Evolutionary conservation across 2,888 invertebrate species (phyloP).

Genomic region (Epistrophella euchroma): DNA sequence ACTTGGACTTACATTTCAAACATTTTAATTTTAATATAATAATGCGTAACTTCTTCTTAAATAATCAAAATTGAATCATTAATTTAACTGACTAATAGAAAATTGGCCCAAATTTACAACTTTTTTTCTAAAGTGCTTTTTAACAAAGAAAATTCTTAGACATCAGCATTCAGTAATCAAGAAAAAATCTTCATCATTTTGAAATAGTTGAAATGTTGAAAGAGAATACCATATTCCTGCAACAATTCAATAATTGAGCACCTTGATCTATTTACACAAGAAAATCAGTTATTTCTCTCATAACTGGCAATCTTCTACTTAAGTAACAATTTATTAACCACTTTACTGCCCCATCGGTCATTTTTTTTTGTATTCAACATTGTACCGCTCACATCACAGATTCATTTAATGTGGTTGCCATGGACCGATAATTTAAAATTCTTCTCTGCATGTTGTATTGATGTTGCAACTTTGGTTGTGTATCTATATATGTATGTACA

Average conservation of each 20-base stretch:
- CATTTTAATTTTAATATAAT: no score
- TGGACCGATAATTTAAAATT: conserved; percentile 22
- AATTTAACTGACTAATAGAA: no score
- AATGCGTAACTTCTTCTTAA: no score
- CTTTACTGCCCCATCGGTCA: conserved; percentile 61
- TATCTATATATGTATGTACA: background rate
- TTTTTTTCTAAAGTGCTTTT: background rate
- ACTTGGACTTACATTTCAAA: no score
- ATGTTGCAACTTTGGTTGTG: conserved; percentile 8
- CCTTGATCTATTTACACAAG: conserved; percentile 50
- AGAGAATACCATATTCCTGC: background rate
- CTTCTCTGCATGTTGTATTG: conserved; percentile 1
- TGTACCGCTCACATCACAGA: conserved; percentile 12
- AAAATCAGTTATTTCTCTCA: conserved; percentile 50
- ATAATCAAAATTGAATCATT: no score
- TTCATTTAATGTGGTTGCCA: conserved; percentile 38
- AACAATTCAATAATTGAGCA: background rate
- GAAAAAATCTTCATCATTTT: background rate
- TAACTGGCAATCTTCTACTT: conserved; percentile 58
- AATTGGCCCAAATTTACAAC: no score
- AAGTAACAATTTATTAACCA: conserved; percentile 64
- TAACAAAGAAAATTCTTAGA: background rate
- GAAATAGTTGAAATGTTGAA: background rate
- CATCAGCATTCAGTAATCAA: background rate
- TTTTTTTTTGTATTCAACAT: background rate